phyloP scores from a whole-genome alignment of 2,888 invertebrate genomes.

The Trichogramma evanescens region DNA sequence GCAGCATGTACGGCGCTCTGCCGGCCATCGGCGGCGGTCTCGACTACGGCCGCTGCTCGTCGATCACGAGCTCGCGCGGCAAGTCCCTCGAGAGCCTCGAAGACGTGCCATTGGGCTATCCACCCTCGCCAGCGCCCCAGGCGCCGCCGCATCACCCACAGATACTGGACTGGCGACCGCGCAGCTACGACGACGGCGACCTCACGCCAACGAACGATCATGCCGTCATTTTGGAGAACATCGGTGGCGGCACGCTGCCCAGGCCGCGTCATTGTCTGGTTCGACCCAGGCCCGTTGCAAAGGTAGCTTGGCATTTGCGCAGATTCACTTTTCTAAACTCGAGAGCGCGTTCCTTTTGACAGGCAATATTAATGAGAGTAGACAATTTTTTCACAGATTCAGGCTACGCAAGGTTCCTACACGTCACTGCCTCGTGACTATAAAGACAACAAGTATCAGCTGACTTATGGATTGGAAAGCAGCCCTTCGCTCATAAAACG shows the following conservation, averaged over 20 bases:
- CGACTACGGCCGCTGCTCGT: slow-evolving; percentile 29
- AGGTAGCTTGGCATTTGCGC: slow-evolving; percentile 47
- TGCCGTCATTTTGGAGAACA: slow-evolving; percentile 52
- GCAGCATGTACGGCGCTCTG: neutral
- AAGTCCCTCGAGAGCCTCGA: slow-evolving; percentile 81
- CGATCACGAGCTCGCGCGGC: slow-evolving; percentile 54
- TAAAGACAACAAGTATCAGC: slow-evolving; percentile 50
- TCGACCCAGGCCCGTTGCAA: slow-evolving; percentile 74
- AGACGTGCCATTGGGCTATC: slow-evolving; percentile 55
- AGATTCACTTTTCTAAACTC: too few relatives aligned
- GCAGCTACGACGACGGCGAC: slow-evolving; percentile 84
- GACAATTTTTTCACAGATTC: slow-evolving; percentile 20
- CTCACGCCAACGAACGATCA: slow-evolving; percentile 82
- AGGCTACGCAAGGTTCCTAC: slow-evolving; percentile 48
- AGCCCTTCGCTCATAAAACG: slow-evolving; percentile 72
- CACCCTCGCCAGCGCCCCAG: slow-evolving; percentile 41
- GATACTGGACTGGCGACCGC: slow-evolving; percentile 56
- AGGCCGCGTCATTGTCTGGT: slow-evolving; percentile 71
- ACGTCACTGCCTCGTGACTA: slow-evolving; percentile 52
- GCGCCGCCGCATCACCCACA: slow-evolving; percentile 33
- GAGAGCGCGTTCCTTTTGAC: neutral
- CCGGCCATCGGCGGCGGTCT: slow-evolving; percentile 25
- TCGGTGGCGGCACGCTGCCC: slow-evolving; percentile 77
- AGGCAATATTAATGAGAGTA: slow-evolving; percentile 4
- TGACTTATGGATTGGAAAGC: slow-evolving; percentile 48